Base-by-base conservation (phyloP, 2,888 invertebrate genomes). In the Xiphydria camelus region DNA sequence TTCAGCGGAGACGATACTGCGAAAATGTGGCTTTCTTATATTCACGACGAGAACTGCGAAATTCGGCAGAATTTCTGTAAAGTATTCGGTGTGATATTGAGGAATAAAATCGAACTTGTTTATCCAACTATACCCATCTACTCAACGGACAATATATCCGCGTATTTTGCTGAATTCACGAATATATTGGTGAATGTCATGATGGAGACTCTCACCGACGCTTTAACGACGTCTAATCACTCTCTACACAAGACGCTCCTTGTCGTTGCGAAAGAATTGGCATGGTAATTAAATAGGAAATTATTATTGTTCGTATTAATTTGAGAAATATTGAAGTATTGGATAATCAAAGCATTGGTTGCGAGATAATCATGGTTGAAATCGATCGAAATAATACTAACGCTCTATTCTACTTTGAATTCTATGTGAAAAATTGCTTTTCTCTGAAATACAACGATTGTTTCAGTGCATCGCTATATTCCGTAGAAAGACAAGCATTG, bases 201-300 rank as follows among this genome's bases (percentile, higher is more conserved):
- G 44, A 46, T 53, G 4, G 48, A 50, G 9, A 58, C 61, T 1
- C 54, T 73, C 3, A 51, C 56, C 15, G 49, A 56, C 14, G 67
- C 63, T 41, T 68, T 87, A 32, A 78, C 80, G 55, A 77, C 62
- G 43, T 79, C 79, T 33, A 78, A 85, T 62, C 76, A 77, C 43
- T 70, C 73, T 5, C 58, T 81, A 15, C 86, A 86, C 64, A 77
- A 80, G 17, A 77, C 79, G 2, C 73, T 83, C 22, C 64, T 86
- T 12, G 67, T 75, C 45, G 78, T 80, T 3, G 79, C 86, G 5
- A 80, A 77, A 57, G 76, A 79, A 50, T 77, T 84, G 55, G 82
- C 62, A 40, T 64, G 70, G 73, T 72, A 61, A 49, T 37, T 20
- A 40, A 22, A 32, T 38, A n/a, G n/a, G n/a, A n/a, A n/a, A n/a